Percentiles rank a stretch among this genome's conserved stretches.
Evolutionary conservation across 30 jellyfish, hydroid and myxozoan genomes (phyloP).

Genomic region (Hydractinia symbiolongicarpus): DNA sequence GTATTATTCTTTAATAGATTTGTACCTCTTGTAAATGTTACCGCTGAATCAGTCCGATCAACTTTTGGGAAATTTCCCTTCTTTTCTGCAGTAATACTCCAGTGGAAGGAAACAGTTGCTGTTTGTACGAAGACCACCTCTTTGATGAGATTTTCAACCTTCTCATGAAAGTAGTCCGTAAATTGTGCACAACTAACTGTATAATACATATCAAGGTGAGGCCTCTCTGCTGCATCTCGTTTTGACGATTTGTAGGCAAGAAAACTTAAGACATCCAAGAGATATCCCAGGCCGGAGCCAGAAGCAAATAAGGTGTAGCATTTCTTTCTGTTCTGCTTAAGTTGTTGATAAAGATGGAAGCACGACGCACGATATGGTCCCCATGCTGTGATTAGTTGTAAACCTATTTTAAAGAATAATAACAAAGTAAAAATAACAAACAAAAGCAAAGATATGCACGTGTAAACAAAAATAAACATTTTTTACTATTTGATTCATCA

Average conservation of each 20-base stretch:
- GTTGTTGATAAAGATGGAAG: not conserved
- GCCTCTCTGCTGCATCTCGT: not conserved
- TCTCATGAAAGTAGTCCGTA: not conserved
- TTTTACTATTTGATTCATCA: conserved; percentile 1
- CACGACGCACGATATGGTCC: conserved; percentile 28
- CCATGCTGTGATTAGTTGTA: not conserved
- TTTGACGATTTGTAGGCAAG: conserved; percentile 21
- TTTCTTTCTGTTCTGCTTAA: not conserved
- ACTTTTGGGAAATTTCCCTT: too few relatives aligned
- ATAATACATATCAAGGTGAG: conserved; percentile 4
- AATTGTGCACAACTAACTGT: conserved; percentile 1
- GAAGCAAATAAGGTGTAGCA: conserved; percentile 16
- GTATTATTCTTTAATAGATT: too few relatives aligned
- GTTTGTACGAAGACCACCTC: not conserved
- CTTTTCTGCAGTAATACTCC: not conserved
- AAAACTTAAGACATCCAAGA: conserved; percentile 12
- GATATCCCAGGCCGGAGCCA: conserved; percentile 30
- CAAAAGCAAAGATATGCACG: too few relatives aligned
- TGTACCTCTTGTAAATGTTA: too few relatives aligned
- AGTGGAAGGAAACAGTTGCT: not conserved
- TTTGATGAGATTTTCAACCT: not conserved
- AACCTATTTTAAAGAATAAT: too few relatives aligned
- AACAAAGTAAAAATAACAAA: too few relatives aligned
- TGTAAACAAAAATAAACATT: not conserved
- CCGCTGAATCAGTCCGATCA: too few relatives aligned